A percentile compares a stretch with the other conserved stretches of the same genome.
Evolutionary conservation across 1,140 invertebrate genomes (phyloP).

Genomic region (Psilanteris sp.): DNA sequence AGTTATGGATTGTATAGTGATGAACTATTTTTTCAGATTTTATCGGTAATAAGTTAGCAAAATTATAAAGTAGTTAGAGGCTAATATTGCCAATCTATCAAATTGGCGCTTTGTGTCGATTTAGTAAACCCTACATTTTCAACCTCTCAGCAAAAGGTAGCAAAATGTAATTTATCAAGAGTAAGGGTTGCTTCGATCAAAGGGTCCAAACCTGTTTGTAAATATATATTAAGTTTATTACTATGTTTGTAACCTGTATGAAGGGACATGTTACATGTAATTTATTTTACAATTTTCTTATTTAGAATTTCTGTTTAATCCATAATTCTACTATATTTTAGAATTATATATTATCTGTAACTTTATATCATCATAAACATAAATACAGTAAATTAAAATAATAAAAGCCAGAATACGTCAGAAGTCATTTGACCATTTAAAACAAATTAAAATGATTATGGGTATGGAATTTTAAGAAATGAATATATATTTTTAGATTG

Average conservation of each 20-base stretch:
- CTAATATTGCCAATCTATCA: slow-evolving; percentile 26
- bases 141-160: slow-evolving; percentile 35
- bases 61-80: slow-evolving; percentile 17
- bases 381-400: too few relatives aligned
- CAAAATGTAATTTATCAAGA: slow-evolving; percentile 62
- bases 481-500: too few relatives aligned
- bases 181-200: slow-evolving; percentile 56
- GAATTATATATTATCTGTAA: too few relatives aligned
- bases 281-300: neutral
- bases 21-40: too few relatives aligned
- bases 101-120: slow-evolving; percentile 52
- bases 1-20: too few relatives aligned
- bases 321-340: too few relatives aligned
- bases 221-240: slow-evolving; percentile 38
- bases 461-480: too few relatives aligned
- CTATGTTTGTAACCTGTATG: slow-evolving; percentile 24
- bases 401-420: too few relatives aligned
- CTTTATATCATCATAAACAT: too few relatives aligned
- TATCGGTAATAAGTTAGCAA: slow-evolving; percentile 4
- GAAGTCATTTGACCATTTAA: too few relatives aligned
- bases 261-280: neutral
- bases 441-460: too few relatives aligned
- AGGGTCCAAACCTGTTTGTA: slow-evolving; percentile 43
- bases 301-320: too few relatives aligned
- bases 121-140: slow-evolving; percentile 49